Conservation (phyloP, 1,140 invertebrate species). For the Cotesia vestalis region DNA sequence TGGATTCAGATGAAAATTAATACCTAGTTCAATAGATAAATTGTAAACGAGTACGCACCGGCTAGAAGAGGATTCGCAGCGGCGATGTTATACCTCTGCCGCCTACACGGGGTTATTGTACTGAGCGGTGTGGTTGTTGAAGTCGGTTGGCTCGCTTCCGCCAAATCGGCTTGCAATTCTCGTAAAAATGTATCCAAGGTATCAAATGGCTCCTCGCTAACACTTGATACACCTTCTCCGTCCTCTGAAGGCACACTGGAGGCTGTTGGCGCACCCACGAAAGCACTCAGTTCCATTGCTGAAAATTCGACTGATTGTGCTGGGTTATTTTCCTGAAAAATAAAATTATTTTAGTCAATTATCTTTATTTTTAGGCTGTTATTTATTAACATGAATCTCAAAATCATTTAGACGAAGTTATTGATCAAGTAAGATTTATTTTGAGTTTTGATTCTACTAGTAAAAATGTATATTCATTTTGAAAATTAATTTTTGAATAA, state of each 20-base stretch:
- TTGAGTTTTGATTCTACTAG: too few species aligned
- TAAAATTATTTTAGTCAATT: background rate
- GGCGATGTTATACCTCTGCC: constrained; percentile 80
- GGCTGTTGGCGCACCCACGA: constrained; percentile 57
- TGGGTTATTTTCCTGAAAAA: constrained; percentile 54
- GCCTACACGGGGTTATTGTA: constrained; percentile 65
- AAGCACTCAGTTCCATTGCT: constrained; percentile 60
- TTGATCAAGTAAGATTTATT: too few species aligned
- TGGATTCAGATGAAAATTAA: background rate
- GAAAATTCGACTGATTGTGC: constrained; percentile 63
- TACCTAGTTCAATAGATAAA: background rate
- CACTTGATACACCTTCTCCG: constrained; percentile 49
- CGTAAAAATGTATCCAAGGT: constrained; percentile 62
- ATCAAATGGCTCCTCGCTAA: constrained; percentile 61
- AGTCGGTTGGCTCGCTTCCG: constrained; percentile 61
- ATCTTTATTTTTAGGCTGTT: too few species aligned
- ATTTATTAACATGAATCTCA: too few species aligned
- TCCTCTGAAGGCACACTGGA: constrained; percentile 52
- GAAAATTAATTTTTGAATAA: too few species aligned
- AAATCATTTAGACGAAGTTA: too few species aligned
- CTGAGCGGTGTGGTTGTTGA: constrained; percentile 55
- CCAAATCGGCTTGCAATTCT: constrained; percentile 62
- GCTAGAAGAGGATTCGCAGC: constrained; percentile 83
- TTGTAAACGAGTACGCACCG: constrained; percentile 59
- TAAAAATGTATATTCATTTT: too few species aligned